Evolutionary conservation across 2,888 invertebrate genomes (phyloP), one percentile per base, ranked within the genome.

Genomic region (Physocephala rufipes): DNA sequence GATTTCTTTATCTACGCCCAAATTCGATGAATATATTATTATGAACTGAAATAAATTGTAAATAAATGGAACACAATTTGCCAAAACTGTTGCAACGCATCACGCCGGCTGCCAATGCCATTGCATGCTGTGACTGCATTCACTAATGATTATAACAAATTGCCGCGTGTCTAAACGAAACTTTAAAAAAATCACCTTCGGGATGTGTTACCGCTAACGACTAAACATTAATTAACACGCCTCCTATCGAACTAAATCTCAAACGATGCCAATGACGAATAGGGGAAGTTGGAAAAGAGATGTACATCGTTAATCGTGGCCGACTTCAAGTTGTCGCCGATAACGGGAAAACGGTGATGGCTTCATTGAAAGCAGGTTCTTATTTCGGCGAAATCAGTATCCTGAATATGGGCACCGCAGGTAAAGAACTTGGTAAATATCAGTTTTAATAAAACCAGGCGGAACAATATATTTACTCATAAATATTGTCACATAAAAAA

Each of bases 301-400:
- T 99, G 98, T 99, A 99, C 90, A 98, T 99, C 89, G 98, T 99
- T 80, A 98, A 97, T 88, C 90, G 97, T 80, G 98, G 99, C 76
- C 91, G 95, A 80, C 91, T 97, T 82, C 96, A 94, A 89, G 98
- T 95, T 86, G 97, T 95, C 79, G 96, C 93, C 75, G 96, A 97
- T 88, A 95, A 96, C 87, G 96, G 96, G 79, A 93, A 95, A 88
- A 96, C 96, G 69, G 97, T 98, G 78, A 90, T 99, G 87, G 98
- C 98, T 82, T 97, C 97, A 78, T 91, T 99, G 84, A 96, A 96
- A 88, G 97, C 98, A 82, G 99, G 98, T 87, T 97, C 97, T 87
- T 99, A 99, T 91, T 99, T 99, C 89, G 99, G 99, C 85, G 99
- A 99, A 91, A 99, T 99, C 90, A 96, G 96, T 90, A 97, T 99